phyloP scores from a whole-genome alignment of 2,113 vertebrate genomes.

The Macquaria australasica region DNA sequence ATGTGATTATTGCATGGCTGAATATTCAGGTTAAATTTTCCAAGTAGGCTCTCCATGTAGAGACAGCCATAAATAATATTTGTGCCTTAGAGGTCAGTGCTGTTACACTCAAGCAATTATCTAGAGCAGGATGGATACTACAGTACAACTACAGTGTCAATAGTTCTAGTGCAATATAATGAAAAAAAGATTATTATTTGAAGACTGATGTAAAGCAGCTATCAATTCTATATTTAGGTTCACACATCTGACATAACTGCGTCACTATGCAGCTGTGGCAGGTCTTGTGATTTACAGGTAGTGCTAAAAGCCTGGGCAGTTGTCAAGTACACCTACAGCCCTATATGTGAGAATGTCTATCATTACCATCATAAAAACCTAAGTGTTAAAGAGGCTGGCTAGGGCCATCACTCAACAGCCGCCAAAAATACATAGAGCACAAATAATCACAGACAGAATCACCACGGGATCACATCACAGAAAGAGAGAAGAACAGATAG shows the following conservation, averaged over 20 bases:
- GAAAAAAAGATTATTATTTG: background rate
- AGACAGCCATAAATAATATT: background rate
- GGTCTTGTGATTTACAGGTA: constrained; percentile 11
- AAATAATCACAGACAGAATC: constrained; percentile 77
- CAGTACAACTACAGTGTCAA: background rate
- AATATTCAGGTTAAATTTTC: background rate
- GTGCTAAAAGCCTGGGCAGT: constrained; percentile 25
- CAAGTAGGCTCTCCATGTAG: background rate
- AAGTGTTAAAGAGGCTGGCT: constrained; percentile 9
- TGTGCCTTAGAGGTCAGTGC: background rate
- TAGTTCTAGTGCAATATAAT: background rate
- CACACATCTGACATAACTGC: constrained; percentile 4
- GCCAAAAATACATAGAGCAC: constrained; percentile 58
- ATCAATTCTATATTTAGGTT: constrained; percentile 13
- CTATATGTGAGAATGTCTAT: background rate
- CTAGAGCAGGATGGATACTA: constrained; percentile 9
- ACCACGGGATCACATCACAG: constrained; percentile 79
- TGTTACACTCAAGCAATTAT: background rate
- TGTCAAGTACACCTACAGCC: constrained; percentile 15
- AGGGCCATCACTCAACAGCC: constrained; percentile 50
- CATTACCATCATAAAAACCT: constrained; percentile 23
- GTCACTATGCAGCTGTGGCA: background rate
- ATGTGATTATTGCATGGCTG: background rate
- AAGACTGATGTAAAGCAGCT: constrained; percentile 2
- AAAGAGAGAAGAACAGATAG: constrained; percentile 25